Evolutionary conservation across 1,140 invertebrate species (phyloP), one percentile per base, ranked within the genome.

Genomic region (Phthorimaea operculella): DNA sequence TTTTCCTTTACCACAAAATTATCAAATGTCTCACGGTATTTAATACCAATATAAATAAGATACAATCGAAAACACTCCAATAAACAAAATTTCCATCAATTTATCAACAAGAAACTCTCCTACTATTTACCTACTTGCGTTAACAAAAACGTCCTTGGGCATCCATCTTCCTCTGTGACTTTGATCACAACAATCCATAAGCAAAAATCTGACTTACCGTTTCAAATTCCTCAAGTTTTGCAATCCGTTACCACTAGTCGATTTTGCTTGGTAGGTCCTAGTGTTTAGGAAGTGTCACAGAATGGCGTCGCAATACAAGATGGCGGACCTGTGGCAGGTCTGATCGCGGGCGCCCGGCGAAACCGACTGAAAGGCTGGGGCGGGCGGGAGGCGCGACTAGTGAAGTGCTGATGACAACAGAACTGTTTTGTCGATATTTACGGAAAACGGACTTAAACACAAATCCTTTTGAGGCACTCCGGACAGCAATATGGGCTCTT

Each of bases 351-450:
- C 66, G 66, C 60, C 64, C 64, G 59, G 58, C 68, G 63, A 60
- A 63, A 61, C 62, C 70, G 62, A 79, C 79, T 80, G 75, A 72
- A 72, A 67, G 66, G 71, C 68, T 76, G 69, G 73, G 72, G 60
- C 66, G 71, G 65, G 63, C 63, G 42, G 54, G 21, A 33, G 33
- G 8, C 17, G 21, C 21, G 21, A 28, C 21, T 65, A 69, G 68
- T 62, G 67, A 63, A 16, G 62, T 44, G 36, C 11, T 5, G 9
- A 50, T 57, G 21, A 28, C 21, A 28, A 28, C 21, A 28, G 2
- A 28, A 28, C 21, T n/a, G 6, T 6, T 28, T 28, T 28, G 21
- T 4, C 21, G 21, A 28, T 28, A 28, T 28, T n/a, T n/a, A n/a
- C n/a, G n/a, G n/a, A n/a, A n/a, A 28, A 28, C 21, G n/a, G n/a